phyloP scores from a whole-genome alignment of 1,140 invertebrate genomes.

The Zaprionus tsacasi region DNA sequence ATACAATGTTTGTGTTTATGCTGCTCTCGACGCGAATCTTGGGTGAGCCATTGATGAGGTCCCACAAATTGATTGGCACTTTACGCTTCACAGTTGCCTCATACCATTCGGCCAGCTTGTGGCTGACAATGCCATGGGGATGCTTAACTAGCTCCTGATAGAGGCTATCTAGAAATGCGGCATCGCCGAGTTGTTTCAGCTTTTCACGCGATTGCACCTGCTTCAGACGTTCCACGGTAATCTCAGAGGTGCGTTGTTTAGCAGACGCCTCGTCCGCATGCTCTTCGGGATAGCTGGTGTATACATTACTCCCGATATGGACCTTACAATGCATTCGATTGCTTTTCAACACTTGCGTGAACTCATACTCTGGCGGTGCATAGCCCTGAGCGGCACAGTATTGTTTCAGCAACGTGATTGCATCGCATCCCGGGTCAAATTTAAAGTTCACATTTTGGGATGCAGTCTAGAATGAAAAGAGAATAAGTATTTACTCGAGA shows the following conservation, averaged over 20 bases:
- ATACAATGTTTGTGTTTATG: constrained; percentile 61
- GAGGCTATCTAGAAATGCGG: constrained; percentile 66
- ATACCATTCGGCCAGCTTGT: constrained; percentile 75
- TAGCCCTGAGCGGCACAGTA: constrained; percentile 59
- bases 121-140: constrained; percentile 73
- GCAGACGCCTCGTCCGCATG: constrained; percentile 52
- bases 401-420: constrained; percentile 44
- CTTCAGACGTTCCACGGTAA: constrained; percentile 69
- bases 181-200: constrained; percentile 44
- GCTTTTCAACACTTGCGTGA: constrained; percentile 42
- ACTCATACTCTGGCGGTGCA: constrained; percentile 51
- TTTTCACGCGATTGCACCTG: constrained; percentile 46
- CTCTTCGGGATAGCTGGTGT: constrained; percentile 72
- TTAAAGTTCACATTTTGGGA: constrained; percentile 12
- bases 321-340: constrained; percentile 60
- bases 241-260: constrained; percentile 47
- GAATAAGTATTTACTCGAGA: not conserved
- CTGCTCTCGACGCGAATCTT: constrained; percentile 65
- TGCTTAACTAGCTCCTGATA: constrained; percentile 62
- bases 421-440: constrained; percentile 42
- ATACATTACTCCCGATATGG: constrained; percentile 54
- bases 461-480: not conserved
- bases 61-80: constrained; percentile 71
- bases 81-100: constrained; percentile 62
- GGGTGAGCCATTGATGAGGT: constrained; percentile 54